Percentiles rank a stretch among this genome's conserved stretches.
Evolutionary conservation across 2,888 invertebrate species (phyloP).

Genomic region (Dyspetes luteomarginatus): DNA sequence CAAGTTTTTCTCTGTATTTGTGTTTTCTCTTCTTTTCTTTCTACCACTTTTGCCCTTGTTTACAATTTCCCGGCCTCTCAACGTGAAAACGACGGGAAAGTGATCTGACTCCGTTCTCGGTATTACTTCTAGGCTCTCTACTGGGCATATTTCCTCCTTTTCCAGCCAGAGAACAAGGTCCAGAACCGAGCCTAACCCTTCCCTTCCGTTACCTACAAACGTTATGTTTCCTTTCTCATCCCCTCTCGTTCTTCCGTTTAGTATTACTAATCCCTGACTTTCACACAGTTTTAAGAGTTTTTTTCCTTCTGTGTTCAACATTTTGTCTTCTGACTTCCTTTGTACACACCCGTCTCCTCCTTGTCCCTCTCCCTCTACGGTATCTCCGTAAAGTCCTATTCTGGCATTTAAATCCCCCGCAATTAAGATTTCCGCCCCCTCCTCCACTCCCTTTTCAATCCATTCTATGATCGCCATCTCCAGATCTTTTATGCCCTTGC

Average conservation of each 20-base stretch:
- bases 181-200: conserved; percentile 1
- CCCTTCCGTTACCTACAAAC: background rate
- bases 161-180: conserved; percentile 27
- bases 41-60: background rate
- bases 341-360: background rate
- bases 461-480: background rate
- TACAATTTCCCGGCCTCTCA: background rate
- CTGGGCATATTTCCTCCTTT: background rate
- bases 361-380: background rate
- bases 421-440: conserved; percentile 17
- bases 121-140: conserved; percentile 7
- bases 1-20: background rate
- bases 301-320: conserved; percentile 1
- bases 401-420: conserved; percentile 38
- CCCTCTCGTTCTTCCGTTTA: conserved; percentile 2
- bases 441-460: conserved; percentile 4
- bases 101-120: conserved; percentile 49
- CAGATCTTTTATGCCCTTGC: conserved; percentile 7
- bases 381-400: too few relatives aligned
- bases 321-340: background rate
- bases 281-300: conserved; percentile 3
- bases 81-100: background rate
- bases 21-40: background rate
- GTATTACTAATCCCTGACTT: background rate
- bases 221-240: background rate